Evolutionary conservation across 2,113 vertebrate species (phyloP).

Genomic region (Xiphophorus hellerii): DNA sequence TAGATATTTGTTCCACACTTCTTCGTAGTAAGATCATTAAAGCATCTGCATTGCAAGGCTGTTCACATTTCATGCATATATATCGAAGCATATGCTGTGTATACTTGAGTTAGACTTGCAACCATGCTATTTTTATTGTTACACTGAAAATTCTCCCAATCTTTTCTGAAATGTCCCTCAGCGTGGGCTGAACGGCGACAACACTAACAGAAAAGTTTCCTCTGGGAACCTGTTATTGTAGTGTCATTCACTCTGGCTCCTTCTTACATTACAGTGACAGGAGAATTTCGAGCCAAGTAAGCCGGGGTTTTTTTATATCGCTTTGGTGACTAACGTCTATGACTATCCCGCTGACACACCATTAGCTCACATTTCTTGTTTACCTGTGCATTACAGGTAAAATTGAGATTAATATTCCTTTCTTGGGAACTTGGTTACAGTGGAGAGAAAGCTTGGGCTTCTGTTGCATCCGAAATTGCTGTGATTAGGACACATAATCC

Average conservation of each 20-base stretch:
- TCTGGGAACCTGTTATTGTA: slow-evolving; percentile 41
- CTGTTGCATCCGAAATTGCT: slow-evolving; percentile 62
- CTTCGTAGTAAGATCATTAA: background rate
- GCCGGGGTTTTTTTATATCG: slow-evolving; percentile 56
- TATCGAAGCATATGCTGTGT: background rate
- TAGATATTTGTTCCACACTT: background rate
- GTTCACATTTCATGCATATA: background rate
- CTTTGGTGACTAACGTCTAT: slow-evolving; percentile 66
- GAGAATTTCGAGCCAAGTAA: slow-evolving; percentile 56
- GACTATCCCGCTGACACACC: slow-evolving; percentile 77
- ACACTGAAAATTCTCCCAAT: background rate
- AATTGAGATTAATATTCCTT: slow-evolving; percentile 80
- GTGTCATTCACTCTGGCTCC: slow-evolving; percentile 47
- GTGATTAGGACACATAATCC: slow-evolving; percentile 74
- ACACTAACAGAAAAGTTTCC: slow-evolving; percentile 32
- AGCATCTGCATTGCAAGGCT: background rate
- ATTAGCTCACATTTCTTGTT: slow-evolving; percentile 79
- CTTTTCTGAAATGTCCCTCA: slow-evolving; percentile 34
- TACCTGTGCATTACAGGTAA: slow-evolving; percentile 74
- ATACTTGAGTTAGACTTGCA: background rate
- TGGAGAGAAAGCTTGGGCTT: slow-evolving; percentile 38
- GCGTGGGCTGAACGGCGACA: slow-evolving; percentile 18
- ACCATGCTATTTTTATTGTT: slow-evolving; percentile 5
- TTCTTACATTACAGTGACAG: slow-evolving; percentile 32
- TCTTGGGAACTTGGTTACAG: slow-evolving; percentile 74